Conservation (phyloP, 2,113 vertebrate species). For the Sakesphorus luctuosus region DNA sequence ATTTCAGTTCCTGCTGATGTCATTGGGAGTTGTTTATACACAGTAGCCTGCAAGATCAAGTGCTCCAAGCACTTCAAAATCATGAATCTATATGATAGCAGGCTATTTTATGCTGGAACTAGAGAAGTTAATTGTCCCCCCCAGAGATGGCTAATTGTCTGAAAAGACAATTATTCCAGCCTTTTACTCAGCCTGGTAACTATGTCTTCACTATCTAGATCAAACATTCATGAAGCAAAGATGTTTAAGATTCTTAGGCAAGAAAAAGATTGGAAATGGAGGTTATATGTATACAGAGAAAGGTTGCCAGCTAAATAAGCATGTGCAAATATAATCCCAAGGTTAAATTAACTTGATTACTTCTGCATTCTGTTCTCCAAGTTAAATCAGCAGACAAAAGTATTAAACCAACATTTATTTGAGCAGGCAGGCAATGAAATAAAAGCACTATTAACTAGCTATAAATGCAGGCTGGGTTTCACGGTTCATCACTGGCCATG, state of each 20-base stretch:
- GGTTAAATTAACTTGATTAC: neutral
- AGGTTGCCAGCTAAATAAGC: neutral
- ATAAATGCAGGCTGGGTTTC: neutral
- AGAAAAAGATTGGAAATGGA: neutral
- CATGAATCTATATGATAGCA: neutral
- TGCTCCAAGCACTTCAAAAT: neutral
- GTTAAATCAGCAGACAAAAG: neutral
- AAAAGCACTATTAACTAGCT: neutral
- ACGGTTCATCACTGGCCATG: neutral
- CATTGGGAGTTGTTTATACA: neutral
- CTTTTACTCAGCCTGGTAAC: neutral
- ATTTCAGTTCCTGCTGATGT: neutral
- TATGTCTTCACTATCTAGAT: neutral
- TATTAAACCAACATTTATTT: neutral
- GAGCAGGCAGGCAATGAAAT: neutral
- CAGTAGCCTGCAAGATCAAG: neutral
- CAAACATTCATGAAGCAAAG: neutral
- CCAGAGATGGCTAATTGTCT: neutral
- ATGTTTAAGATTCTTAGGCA: neutral
- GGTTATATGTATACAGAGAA: neutral
- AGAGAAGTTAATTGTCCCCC: neutral
- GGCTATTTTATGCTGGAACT: neutral
- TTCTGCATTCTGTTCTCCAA: neutral
- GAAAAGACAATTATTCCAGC: neutral
- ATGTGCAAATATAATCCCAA: neutral